Conservation (phyloP, 2,888 invertebrate species). For the Agonopterix alstromeriana region DNA sequence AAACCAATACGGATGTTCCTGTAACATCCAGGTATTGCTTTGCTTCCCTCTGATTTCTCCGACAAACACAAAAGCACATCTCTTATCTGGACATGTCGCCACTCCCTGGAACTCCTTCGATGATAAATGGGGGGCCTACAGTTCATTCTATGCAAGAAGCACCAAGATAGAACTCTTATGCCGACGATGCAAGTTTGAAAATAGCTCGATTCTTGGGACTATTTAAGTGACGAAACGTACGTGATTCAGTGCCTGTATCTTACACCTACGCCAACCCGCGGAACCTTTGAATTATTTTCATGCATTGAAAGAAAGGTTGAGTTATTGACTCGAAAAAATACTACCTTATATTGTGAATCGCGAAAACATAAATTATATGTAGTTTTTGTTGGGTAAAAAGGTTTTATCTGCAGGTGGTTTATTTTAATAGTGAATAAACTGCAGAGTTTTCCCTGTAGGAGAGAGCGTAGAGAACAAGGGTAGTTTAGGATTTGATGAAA, state of each 20-base stretch:
- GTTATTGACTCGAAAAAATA: constrained; percentile 13
- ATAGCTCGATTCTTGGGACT: too few species aligned
- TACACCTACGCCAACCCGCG: constrained; percentile 11
- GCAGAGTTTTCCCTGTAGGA: too few species aligned
- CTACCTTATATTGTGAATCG: neutral
- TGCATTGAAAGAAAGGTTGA: constrained; percentile 21
- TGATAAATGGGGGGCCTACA: neutral
- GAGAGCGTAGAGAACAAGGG: too few species aligned
- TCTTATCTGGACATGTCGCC: constrained; percentile 34
- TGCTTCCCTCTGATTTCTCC: constrained; percentile 9
- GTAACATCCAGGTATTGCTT: constrained; percentile 6
- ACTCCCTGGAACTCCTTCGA: constrained; percentile 29
- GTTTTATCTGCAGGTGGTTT: too few species aligned
- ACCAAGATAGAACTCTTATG: too few species aligned
- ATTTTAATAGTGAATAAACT: too few species aligned
- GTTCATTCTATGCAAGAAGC: too few species aligned
- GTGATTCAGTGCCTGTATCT: constrained; percentile 37
- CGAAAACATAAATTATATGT: neutral
- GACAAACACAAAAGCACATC: constrained; percentile 5
- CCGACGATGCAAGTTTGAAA: too few species aligned
- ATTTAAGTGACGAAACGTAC: constrained; percentile 14
- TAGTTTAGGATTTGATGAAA: too few species aligned
- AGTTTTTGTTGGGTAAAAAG: too few species aligned
- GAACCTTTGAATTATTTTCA: constrained; percentile 18
- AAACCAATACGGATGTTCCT: constrained; percentile 19